Percentiles rank a stretch among this genome's conserved stretches.
Conservation (phyloP, 2,888 invertebrate genomes). For the Andrena chrysosceles region DNA sequence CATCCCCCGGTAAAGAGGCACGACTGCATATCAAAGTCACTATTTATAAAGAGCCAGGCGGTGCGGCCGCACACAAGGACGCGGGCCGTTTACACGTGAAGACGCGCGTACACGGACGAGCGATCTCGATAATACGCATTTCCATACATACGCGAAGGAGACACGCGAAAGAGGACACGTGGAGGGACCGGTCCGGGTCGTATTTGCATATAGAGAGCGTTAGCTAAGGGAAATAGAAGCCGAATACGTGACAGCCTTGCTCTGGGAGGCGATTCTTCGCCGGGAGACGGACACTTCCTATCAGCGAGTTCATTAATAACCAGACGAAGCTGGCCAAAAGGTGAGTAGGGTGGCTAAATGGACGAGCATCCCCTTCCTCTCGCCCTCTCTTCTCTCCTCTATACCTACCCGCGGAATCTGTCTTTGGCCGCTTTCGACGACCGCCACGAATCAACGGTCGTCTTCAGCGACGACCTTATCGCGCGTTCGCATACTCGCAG, state of each 20-base stretch:
- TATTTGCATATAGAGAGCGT: constrained; percentile 85
- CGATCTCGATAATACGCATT: constrained; percentile 68
- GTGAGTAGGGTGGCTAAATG: constrained; percentile 77
- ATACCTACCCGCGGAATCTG: constrained; percentile 4
- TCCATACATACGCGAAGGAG: constrained; percentile 60
- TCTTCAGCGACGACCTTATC: constrained; percentile 71
- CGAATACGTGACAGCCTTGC: constrained; percentile 82
- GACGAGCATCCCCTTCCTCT: constrained; percentile 70
- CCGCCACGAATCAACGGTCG: constrained; percentile 56
- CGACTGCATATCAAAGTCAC: constrained; percentile 83
- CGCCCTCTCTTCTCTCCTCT: constrained; percentile 27
- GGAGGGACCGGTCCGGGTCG: constrained; percentile 73
- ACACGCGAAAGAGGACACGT: constrained; percentile 70
- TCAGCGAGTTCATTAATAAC: constrained; percentile 83
- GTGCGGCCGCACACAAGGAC: constrained; percentile 40
- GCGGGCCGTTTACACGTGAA: constrained; percentile 23
- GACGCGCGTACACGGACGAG: constrained; percentile 47
- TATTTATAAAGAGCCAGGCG: constrained; percentile 80
- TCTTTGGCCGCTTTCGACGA: constrained; percentile 60
- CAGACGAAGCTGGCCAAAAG: constrained; percentile 75
- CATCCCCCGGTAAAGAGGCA: constrained; percentile 75
- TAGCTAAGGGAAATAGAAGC: constrained; percentile 85
- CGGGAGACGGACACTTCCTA: constrained; percentile 82
- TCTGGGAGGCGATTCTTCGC: constrained; percentile 80
- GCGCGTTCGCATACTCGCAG: constrained; percentile 40